A percentile compares a stretch with the other conserved stretches of the same genome.
phyloP scores from a whole-genome alignment of 1,140 invertebrate species.

The Ostrea denselamellosa region DNA sequence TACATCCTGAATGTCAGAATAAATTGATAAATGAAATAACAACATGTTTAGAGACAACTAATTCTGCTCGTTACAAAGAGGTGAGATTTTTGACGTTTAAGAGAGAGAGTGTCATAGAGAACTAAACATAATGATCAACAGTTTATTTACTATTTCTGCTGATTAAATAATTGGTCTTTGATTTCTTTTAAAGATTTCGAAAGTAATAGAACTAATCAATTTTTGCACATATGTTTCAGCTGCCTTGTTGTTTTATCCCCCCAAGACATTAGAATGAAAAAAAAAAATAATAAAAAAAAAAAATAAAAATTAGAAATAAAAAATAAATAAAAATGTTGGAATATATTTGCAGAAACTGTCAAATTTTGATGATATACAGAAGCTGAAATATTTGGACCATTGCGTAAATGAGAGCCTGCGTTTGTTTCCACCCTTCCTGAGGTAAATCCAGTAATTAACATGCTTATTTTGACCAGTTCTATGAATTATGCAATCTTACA shows the following conservation, averaged over 20 bases:
- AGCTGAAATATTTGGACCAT: conserved; percentile 82
- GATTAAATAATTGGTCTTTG: neutral
- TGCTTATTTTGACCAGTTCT: neutral
- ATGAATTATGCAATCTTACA: neutral
- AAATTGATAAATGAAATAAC: conserved; percentile 81
- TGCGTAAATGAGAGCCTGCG: conserved; percentile 69
- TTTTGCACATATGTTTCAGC: conserved; percentile 67
- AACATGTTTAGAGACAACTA: neutral
- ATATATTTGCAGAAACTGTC: conserved; percentile 64
- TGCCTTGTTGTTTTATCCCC: too few species aligned
- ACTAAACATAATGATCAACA: neutral
- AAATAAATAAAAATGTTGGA: neutral
- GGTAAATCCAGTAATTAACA: conserved; percentile 11
- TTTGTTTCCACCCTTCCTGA: conserved; percentile 61
- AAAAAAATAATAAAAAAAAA: too few species aligned
- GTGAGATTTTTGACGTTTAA: neutral
- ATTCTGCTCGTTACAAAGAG: neutral
- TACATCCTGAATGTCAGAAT: conserved; percentile 82
- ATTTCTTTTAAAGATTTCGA: neutral
- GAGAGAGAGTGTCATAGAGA: neutral
- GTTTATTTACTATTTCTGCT: neutral
- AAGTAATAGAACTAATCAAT: neutral
- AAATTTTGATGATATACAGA: conserved; percentile 82
- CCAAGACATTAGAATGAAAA: too few species aligned
- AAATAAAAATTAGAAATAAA: too few species aligned